These are phyloP conservation scores for Cantharis rustica DNA, from an alignment of 2,888 invertebrate species.

Conservation along the genomic window DNA sequence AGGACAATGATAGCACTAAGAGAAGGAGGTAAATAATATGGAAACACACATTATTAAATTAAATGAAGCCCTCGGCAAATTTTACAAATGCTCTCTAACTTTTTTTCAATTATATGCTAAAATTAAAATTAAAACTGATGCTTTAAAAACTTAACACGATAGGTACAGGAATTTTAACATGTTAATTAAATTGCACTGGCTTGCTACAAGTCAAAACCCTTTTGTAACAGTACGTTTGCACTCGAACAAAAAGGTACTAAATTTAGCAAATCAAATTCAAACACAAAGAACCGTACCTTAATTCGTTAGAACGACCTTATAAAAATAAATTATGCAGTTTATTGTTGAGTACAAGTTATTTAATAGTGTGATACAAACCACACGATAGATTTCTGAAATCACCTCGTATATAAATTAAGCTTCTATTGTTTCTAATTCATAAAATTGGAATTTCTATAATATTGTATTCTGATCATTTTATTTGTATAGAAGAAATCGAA, in stretches of 20 bases:
- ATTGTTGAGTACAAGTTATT: not conserved
- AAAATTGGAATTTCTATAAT: no score
- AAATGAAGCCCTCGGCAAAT: constrained; percentile 12
- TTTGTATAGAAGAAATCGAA: no score
- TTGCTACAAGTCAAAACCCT: not conserved
- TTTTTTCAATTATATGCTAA: not conserved
- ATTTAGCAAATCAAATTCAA: not conserved
- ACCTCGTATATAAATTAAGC: not conserved
- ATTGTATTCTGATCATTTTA: no score
- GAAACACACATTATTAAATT: constrained; percentile 7
- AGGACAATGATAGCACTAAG: constrained; percentile 3
- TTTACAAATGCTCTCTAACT: not conserved
- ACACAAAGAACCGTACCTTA: not conserved
- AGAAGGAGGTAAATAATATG: constrained; percentile 5
- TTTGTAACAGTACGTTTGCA: not conserved
- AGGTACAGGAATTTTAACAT: not conserved
- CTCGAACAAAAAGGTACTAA: not conserved
- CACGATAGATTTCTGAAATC: not conserved
- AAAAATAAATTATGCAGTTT: not conserved
- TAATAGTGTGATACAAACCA: not conserved
- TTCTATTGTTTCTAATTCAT: no score
- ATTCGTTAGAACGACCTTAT: not conserved
- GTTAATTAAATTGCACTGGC: not conserved
- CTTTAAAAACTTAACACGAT: not conserved
- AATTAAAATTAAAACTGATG: no score